Percentiles rank a stretch among this genome's conserved stretches.
These are phyloP conservation scores for Verasper variegatus DNA, from an alignment of 2,113 vertebrate species.

Conservation along the genomic window DNA sequence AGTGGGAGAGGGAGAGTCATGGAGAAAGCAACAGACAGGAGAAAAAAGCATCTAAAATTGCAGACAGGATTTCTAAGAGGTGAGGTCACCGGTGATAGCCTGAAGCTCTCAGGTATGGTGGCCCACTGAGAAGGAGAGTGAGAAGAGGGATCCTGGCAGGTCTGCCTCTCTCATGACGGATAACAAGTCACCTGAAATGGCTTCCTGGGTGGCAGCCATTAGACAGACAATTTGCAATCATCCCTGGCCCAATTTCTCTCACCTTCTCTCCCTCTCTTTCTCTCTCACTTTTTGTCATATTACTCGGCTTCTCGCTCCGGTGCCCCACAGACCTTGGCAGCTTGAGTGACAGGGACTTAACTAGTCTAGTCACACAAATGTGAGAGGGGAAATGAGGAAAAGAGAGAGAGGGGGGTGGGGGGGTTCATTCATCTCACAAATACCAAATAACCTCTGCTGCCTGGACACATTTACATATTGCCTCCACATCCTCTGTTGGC, in stretches of 20 bases:
- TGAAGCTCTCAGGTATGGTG: slow-evolving; percentile 78
- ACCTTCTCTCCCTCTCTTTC: slow-evolving; percentile 61
- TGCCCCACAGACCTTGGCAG: slow-evolving; percentile 75
- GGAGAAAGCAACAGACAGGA: slow-evolving; percentile 51
- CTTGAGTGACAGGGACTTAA: slow-evolving; percentile 82
- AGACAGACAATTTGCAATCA: slow-evolving; percentile 75
- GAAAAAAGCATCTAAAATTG: slow-evolving; percentile 63
- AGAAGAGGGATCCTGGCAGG: slow-evolving; percentile 76
- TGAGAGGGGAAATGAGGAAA: slow-evolving; percentile 75
- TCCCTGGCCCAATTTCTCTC: slow-evolving; percentile 79
- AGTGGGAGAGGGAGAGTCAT: slow-evolving; percentile 58
- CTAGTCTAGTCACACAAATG: slow-evolving; percentile 79
- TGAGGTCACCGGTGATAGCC: slow-evolving; percentile 82
- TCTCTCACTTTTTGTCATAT: slow-evolving; percentile 76
- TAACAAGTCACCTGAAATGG: slow-evolving; percentile 81
- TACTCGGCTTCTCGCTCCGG: slow-evolving; percentile 74
- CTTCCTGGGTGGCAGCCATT: slow-evolving; percentile 69
- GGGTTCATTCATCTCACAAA: slow-evolving; percentile 78
- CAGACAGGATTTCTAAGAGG: slow-evolving; percentile 74
- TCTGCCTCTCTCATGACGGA: slow-evolving; percentile 77
- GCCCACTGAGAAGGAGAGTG: slow-evolving; percentile 72
- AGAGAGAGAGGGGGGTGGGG: slow-evolving; percentile 28
- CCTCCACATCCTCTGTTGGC: slow-evolving; percentile 44
- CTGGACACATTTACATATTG: slow-evolving; percentile 68
- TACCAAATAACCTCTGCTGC: slow-evolving; percentile 75